Base-by-base conservation (phyloP, 2,113 vertebrate species). In the Podilymbus podiceps region DNA sequence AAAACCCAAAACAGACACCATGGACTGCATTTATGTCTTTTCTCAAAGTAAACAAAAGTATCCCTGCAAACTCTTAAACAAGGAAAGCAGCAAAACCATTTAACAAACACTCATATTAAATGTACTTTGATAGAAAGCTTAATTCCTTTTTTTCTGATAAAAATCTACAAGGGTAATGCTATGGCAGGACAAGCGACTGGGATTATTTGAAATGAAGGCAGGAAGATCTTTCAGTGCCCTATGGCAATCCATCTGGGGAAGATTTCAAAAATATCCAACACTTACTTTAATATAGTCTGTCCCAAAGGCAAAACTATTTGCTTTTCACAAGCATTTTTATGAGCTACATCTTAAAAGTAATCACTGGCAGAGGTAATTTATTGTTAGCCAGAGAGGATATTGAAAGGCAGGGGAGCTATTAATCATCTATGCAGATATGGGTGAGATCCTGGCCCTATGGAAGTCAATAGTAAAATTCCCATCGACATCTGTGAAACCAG, bases 321-420 rank as follows among this genome's bases (percentile, higher is more conserved):
- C 92, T 97, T 97, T 96, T 95, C 96, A 87, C 93, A 91, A 96
- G 84, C 87, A 91, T 92, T 97, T 97, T 97, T 96, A 97, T 96
- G 95, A 97, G 95, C 91, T 97, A 95, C 89, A 83, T 95, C 89
- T 96, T 97, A 95, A 95, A 97, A 97, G 91, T 96, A 96, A 97
- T 97, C 95, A 96, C 96, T 95, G 90, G 87, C 87, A 95, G 93
- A 95, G 84, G 95, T 96, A 97, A 97, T 95, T 93, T 97, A 97
- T 95, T 96, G 89, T 92, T 95, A 96, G 84, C 86, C 87, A 97
- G 95, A 88, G 94, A 96, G 91, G 94, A 94, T 96, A 97, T 95
- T 95, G 97, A 97, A 97, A 97, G 94, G 73, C 91, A 95, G 81
- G 71, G 91, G 89, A 96, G 89, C 91, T 89, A 94, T 95, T 95